phyloP scores from a whole-genome alignment of 2,113 vertebrate species.

The Semicossyphus pulcher region DNA sequence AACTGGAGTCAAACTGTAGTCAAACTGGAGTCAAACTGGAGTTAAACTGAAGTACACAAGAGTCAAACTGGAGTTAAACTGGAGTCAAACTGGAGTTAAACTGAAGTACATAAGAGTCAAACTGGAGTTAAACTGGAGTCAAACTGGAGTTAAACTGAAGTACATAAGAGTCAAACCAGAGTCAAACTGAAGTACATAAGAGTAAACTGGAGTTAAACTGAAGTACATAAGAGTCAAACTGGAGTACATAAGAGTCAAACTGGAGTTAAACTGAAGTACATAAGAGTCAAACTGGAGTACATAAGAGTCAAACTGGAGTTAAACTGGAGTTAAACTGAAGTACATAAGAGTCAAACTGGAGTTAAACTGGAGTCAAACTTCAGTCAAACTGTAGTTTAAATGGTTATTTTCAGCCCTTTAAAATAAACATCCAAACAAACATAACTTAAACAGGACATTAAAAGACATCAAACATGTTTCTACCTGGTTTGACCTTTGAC shows the following conservation, averaged over 20 bases:
- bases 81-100: not conserved
- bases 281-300: not conserved
- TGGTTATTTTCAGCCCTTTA: constrained; percentile 21
- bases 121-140: not conserved
- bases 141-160: not conserved
- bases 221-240: not conserved
- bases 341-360: not conserved
- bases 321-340: not conserved
- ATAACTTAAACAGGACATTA: not conserved
- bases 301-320: not conserved
- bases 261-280: not conserved
- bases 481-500: constrained; percentile 11
- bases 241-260: not conserved
- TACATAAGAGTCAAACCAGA: not conserved
- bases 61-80: not conserved
- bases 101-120: no score
- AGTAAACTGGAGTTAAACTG: not conserved
- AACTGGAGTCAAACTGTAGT: not conserved
- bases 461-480: not conserved
- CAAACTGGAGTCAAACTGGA: not conserved
- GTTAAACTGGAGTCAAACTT: not conserved
- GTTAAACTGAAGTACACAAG: no score
- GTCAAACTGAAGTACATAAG: not conserved
- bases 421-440: constrained; percentile 20
- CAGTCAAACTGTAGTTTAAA: not conserved